Base-by-base conservation (phyloP, 2,888 invertebrate genomes). In the Masnerella sp. region DNA sequence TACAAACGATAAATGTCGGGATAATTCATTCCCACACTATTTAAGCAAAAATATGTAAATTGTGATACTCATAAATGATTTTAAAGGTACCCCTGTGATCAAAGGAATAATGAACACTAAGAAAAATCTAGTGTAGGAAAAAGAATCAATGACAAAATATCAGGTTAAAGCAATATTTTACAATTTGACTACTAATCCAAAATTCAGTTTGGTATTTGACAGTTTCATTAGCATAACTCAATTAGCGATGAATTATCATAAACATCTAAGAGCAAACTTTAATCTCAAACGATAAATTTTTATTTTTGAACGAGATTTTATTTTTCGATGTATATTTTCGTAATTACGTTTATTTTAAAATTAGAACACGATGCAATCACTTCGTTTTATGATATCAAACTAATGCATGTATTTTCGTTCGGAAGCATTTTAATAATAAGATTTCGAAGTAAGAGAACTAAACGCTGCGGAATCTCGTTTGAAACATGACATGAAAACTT, bases 21-120 rank as follows among this genome's bases (percentile, higher is more conserved):
- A 12, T 32, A 40, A 2, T 47, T 38, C 2, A 38, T 38, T 17
- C 32, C 17, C 1, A 14, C 14, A 52, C n/a, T 52, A 28, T 54
- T 54, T 38, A 18, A 36, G 28, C 36, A 30, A 49, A 40, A 15
- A n/a, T 28, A 56, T 67, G 52, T 56, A 59, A 56, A 58, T 59
- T 70, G 74, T 74, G 74, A 74, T 74, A 67, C 51, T 70, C 40
- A 56, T 65, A 40, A 43, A 61, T 56, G 52, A 70, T 61, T 65
- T 61, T 34, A 64, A 56, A 59, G 15, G 20, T 64, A 64, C n/a
- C 38, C 58, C 51, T 74, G 70, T 74, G 70, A 74, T 70, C 18
- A 42, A 54, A 38, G 14, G 18, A 45, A 22, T 22, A 36, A 62
- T 42, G 17, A 12, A 22, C 56, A 56, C 43, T 51, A 45, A 38